Base-by-base conservation (phyloP, 2,797 vertebrate genomes). In the Urophycis tenuis region DNA sequence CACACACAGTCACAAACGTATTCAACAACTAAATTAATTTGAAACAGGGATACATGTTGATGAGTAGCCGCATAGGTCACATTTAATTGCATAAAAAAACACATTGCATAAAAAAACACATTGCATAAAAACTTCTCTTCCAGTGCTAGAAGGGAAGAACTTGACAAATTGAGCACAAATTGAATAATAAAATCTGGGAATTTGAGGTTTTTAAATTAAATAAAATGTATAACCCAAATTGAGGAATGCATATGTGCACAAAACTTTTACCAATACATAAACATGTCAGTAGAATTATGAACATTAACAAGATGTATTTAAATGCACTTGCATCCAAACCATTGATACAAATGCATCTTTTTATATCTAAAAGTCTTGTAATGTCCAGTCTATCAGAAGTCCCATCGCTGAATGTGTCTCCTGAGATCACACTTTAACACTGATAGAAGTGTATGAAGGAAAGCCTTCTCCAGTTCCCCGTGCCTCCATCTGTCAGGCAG, bases 401-500 rank as follows among this genome's bases (percentile, higher is more conserved):
- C 45, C 15, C 45, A 49, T 49, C 17, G 22, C 45, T 19, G 19
- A 19, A 49, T n/a, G 53, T 25, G 1, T 60, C 22, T 60, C 25
- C 53, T 10, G 22, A n/a, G 60, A 25, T 64, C 25, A 64, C 60
- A 64, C 25, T 64, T 64, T 2, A 64, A 45, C 60, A 64, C 25
- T 64, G 25, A 25, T 25, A 45, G 8, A 45, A 36, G 36, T 4
- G 8, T 45, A 45, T 45, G 2, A 33, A 73, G n/a, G 19, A 73
- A 35, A 71, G 14, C 39, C 11, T 14, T 14, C 39, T 39, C 22
- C 74, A 11, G 31, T 4, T 75, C 3, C n/a, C n/a, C n/a, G n/a
- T n/a, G 15, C 49, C 32, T 30, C 25, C 72, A 71, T 64, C 35
- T 6, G 60, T 89, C 72, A 34, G 85, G 29, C 29, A 84, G 85